A percentile compares a stretch with the other conserved stretches of the same genome.
Conservation (phyloP, 2,888 invertebrate species). For the Drosophila mimetica region DNA sequence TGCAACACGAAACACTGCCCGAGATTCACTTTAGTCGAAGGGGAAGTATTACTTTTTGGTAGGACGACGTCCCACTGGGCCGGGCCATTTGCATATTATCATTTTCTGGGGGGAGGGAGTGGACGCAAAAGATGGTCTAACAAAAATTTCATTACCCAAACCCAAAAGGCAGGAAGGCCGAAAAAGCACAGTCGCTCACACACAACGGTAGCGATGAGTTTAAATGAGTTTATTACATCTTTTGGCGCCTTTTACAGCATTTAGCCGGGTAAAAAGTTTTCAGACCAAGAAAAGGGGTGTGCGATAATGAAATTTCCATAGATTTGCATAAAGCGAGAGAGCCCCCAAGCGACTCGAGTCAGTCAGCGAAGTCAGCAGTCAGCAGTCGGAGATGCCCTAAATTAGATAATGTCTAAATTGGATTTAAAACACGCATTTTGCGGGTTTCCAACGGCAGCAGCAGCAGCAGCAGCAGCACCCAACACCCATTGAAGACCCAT, state of each 20-base stretch:
- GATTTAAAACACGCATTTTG: conserved; percentile 83
- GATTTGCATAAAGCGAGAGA: conserved; percentile 74
- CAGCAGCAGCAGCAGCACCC: conserved; percentile 7
- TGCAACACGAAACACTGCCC: conserved; percentile 67
- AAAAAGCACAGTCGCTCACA: conserved; percentile 16
- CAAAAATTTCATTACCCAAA: conserved; percentile 79
- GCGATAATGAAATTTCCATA: conserved; percentile 77
- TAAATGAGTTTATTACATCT: conserved; percentile 82
- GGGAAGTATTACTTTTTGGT: neutral
- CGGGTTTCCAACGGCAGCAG: conserved; percentile 70
- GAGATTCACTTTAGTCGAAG: conserved; percentile 55
- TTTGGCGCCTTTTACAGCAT: conserved; percentile 70
- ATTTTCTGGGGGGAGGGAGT: conserved; percentile 27
- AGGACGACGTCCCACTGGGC: conserved; percentile 45
- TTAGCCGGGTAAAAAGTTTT: conserved; percentile 55
- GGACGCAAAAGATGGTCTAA: conserved; percentile 65
- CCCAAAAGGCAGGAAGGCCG: neutral
- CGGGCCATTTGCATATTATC: conserved; percentile 75
- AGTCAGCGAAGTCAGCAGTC: conserved; percentile 28
- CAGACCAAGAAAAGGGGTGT: conserved; percentile 62
- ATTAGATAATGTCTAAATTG: conserved; percentile 84
- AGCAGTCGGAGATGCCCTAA: conserved; percentile 74
- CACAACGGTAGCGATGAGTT: conserved; percentile 55
- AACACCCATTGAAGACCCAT: conserved; percentile 73
- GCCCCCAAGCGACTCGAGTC: conserved; percentile 42